Evolutionary conservation across 2,888 invertebrate species (phyloP).

Genomic region (Agrotis exclamationis): DNA sequence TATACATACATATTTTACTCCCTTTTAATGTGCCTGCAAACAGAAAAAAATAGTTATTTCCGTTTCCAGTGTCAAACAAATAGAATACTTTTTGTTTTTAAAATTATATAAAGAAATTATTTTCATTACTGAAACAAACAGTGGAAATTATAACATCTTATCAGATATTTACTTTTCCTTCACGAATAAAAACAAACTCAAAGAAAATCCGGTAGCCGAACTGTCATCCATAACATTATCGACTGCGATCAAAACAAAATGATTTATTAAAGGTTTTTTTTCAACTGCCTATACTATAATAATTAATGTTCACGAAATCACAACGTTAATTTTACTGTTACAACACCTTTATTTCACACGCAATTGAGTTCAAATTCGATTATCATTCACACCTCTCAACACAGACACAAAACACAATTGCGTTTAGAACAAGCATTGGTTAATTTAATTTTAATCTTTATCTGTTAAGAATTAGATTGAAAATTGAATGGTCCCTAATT

Average conservation of each 20-base stretch:
- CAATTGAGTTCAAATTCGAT: slow-evolving; percentile 47
- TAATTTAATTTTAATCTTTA: slow-evolving; percentile 38
- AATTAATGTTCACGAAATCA: slow-evolving; percentile 66
- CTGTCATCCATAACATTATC: slow-evolving; percentile 75
- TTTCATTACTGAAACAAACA: neutral
- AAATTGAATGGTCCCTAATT: slow-evolving; percentile 31
- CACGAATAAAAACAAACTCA: slow-evolving; percentile 7
- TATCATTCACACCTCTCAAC: slow-evolving; percentile 16
- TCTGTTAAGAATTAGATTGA: slow-evolving; percentile 12
- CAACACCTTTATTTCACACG: slow-evolving; percentile 28
- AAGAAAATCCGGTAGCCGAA: slow-evolving; percentile 72
- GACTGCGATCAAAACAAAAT: slow-evolving; percentile 71
- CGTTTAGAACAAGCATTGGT: slow-evolving; percentile 1
- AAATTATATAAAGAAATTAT: neutral
- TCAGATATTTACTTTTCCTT: slow-evolving; percentile 16
- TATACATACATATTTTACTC: too few species aligned
- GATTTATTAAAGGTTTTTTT: slow-evolving; percentile 75
- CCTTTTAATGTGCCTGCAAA: too few species aligned
- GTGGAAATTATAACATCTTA: neutral
- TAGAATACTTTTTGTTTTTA: neutral
- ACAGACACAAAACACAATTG: slow-evolving; percentile 26
- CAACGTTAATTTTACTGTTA: slow-evolving; percentile 14
- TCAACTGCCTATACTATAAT: slow-evolving; percentile 68
- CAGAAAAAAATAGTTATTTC: too few species aligned
- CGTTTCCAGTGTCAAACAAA: too few species aligned